Conservation (phyloP, 1,140 invertebrate species). For the Nylanderia fulva region DNA sequence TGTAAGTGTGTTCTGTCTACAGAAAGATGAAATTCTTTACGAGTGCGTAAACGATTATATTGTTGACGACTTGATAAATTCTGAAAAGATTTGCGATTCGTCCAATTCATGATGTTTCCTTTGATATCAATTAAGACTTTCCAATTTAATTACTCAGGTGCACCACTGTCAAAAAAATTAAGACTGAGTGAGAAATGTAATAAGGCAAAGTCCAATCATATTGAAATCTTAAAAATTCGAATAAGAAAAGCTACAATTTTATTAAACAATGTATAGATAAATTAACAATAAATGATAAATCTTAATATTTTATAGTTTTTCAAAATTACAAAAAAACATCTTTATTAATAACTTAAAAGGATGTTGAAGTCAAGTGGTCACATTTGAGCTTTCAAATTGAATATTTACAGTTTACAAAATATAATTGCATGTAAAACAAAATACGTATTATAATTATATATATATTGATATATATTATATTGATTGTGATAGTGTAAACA, state of each 20-base stretch:
- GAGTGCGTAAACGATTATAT: not conserved
- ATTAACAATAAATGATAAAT: not conserved
- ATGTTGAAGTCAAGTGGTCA: too few relatives aligned
- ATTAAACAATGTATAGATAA: not conserved
- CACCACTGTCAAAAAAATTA: not conserved
- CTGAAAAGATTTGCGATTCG: conserved; percentile 1
- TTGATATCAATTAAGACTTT: not conserved
- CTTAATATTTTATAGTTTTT: not conserved
- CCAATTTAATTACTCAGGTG: not conserved
- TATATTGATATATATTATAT: too few relatives aligned
- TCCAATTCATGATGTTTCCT: conserved; percentile 5
- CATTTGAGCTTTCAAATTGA: too few relatives aligned
- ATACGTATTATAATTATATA: too few relatives aligned
- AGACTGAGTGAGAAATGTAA: not conserved
- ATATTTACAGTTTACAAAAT: too few relatives aligned
- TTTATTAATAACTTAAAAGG: too few relatives aligned
- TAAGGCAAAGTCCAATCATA: not conserved
- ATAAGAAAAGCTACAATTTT: conserved; percentile 2
- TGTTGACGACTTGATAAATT: conserved; percentile 12
- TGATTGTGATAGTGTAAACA: too few relatives aligned
- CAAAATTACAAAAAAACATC: not conserved
- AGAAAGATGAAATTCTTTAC: not conserved
- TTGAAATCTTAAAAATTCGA: not conserved
- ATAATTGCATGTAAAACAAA: too few relatives aligned
- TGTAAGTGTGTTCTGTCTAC: not conserved